phyloP scores from a whole-genome alignment of 53 echinoderm and acorn worm species.

The Crossaster papposus region DNA sequence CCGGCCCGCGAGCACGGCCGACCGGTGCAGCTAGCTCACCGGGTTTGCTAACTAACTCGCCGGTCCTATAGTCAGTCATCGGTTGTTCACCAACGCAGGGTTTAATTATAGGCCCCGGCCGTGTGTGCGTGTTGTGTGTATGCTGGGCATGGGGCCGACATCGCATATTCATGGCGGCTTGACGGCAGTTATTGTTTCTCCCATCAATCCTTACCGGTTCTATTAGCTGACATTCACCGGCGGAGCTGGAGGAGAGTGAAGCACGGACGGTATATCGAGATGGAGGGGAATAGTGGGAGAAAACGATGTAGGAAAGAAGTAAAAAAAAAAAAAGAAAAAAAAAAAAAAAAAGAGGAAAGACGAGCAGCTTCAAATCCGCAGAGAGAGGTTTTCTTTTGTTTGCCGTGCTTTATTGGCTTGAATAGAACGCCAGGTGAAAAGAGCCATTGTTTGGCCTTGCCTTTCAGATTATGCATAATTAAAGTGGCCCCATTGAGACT shows the following conservation, averaged over 20 bases:
- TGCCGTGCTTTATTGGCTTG: slow-evolving; percentile 11
- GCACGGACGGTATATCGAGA: neutral
- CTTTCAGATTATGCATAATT: slow-evolving; percentile 35
- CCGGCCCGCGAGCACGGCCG: slow-evolving; percentile 5
- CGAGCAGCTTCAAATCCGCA: neutral
- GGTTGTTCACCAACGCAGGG: neutral
- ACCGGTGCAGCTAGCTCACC: neutral
- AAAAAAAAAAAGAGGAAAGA: neutral
- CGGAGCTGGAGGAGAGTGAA: neutral
- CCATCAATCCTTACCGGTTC: slow-evolving; percentile 52
- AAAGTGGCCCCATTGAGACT: slow-evolving; percentile 14
- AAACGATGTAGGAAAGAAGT: neutral
- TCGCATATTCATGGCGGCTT: slow-evolving; percentile 54
- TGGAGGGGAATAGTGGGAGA: neutral
- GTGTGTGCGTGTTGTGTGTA: too few relatives aligned
- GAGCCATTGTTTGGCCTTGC: slow-evolving; percentile 24
- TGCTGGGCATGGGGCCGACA: neutral
- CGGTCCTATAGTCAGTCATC: too few relatives aligned
- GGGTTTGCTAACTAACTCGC: too few relatives aligned
- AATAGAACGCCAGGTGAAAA: slow-evolving; percentile 40
- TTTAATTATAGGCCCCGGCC: slow-evolving; percentile 26
- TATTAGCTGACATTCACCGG: slow-evolving; percentile 45
- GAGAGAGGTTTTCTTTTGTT: slow-evolving; percentile 23
- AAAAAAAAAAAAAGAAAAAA: neutral
- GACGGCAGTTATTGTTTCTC: slow-evolving; percentile 25